Conservation (phyloP, 2,113 vertebrate species). For the Scomber japonicus region DNA sequence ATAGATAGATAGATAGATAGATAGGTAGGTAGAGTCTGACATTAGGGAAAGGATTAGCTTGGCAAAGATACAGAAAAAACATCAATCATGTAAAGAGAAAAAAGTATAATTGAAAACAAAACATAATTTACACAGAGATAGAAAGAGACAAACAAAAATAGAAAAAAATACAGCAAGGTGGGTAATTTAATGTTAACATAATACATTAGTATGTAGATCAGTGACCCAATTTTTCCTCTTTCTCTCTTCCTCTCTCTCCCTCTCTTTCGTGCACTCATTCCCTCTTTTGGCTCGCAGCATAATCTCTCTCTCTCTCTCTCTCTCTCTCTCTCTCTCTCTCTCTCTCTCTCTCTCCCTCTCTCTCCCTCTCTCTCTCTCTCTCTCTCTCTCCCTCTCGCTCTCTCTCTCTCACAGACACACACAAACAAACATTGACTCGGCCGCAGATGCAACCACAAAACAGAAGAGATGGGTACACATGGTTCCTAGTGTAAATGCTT, state of each 20-base stretch:
- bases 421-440: conserved; percentile 49
- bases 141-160: conserved; percentile 40
- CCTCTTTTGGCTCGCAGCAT: conserved; percentile 77
- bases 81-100: background rate
- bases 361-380: conserved; percentile 44
- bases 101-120: conserved; percentile 1
- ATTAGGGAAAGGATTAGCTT: background rate
- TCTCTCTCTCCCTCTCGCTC: conserved; percentile 24
- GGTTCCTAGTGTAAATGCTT: conserved; percentile 39
- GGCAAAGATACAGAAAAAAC: background rate
- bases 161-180: conserved; percentile 62
- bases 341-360: conserved; percentile 36
- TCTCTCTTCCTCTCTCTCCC: conserved; percentile 62
- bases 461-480: conserved; percentile 53
- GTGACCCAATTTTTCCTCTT: conserved; percentile 86
- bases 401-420: conserved; percentile 48
- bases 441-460: conserved; percentile 65
- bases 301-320: conserved; percentile 66
- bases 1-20: background rate
- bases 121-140: conserved; percentile 14
- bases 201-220: conserved; percentile 82
- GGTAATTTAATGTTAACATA: conserved; percentile 79
- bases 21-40: background rate
- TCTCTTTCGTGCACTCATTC: conserved; percentile 73
- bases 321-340: conserved; percentile 21